These are phyloP conservation scores for Helicoverpa zea DNA, from an alignment of 1,140 invertebrate species.

Conservation along the genomic window DNA sequence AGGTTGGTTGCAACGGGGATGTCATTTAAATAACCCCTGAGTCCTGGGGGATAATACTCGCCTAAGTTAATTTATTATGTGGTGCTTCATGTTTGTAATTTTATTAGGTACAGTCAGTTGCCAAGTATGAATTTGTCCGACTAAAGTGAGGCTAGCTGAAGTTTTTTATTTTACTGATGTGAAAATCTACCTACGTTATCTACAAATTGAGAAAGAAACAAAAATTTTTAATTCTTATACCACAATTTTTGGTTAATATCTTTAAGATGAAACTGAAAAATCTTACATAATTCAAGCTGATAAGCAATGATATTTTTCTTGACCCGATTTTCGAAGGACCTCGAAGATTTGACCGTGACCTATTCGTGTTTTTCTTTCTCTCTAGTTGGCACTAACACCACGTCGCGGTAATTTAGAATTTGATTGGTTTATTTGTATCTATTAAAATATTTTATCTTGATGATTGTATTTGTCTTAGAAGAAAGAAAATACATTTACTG, in stretches of 20 bases:
- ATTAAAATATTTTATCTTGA: neutral
- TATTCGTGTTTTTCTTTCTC: slow-evolving; percentile 7
- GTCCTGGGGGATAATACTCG: slow-evolving; percentile 17
- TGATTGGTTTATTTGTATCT: slow-evolving; percentile 18
- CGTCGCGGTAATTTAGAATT: slow-evolving; percentile 24
- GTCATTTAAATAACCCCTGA: slow-evolving; percentile 37
- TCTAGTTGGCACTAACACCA: slow-evolving; percentile 7
- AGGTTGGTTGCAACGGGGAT: slow-evolving; percentile 23
- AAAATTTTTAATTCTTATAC: too few relatives aligned
- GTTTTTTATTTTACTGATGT: too few relatives aligned
- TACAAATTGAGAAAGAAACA: too few relatives aligned
- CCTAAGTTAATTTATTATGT: slow-evolving; percentile 50
- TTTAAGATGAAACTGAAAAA: neutral
- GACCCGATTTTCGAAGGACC: slow-evolving; percentile 38
- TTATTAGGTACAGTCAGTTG: neutral
- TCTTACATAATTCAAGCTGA: slow-evolving; percentile 8
- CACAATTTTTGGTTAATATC: too few relatives aligned
- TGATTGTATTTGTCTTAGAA: neutral
- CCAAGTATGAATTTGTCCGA: too few relatives aligned
- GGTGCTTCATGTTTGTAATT: slow-evolving; percentile 21
- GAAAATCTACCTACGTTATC: too few relatives aligned
- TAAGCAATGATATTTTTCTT: slow-evolving; percentile 36
- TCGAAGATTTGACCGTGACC: slow-evolving; percentile 1
- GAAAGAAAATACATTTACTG: too few relatives aligned
- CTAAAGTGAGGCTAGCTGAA: too few relatives aligned